phyloP scores from a whole-genome alignment of 2,113 vertebrate species.

The Aythya baeri region DNA sequence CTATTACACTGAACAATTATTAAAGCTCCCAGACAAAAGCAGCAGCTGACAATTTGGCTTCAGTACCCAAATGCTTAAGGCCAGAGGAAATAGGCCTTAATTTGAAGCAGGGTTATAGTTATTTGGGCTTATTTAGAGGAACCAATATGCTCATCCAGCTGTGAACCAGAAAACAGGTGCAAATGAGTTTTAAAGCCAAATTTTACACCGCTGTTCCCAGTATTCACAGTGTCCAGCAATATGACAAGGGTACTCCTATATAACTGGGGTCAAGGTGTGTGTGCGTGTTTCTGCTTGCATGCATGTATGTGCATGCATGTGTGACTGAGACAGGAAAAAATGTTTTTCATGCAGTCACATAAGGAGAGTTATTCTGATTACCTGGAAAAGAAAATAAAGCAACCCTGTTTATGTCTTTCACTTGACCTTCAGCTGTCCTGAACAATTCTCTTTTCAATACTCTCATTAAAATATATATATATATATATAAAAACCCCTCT shows the following conservation, averaged over 20 bases:
- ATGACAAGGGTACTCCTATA: neutral
- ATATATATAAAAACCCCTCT: neutral
- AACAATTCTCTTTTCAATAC: neutral
- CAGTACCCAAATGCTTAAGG: neutral
- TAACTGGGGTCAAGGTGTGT: neutral
- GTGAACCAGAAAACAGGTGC: neutral
- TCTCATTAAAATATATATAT: neutral
- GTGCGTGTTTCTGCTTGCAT: neutral
- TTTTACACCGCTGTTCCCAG: neutral
- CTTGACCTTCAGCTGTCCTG: slow-evolving; percentile 17
- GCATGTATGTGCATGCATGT: rapidly evolving
- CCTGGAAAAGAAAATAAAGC: neutral
- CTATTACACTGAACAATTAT: neutral
- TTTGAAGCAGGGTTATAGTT: neutral
- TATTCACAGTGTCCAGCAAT: neutral
- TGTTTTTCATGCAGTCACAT: neutral
- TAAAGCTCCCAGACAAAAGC: neutral
- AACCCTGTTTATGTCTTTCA: neutral
- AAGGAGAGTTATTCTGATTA: neutral
- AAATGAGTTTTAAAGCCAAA: neutral
- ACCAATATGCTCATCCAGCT: neutral
- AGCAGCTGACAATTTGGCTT: neutral
- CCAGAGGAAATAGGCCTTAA: neutral
- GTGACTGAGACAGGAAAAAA: rapidly evolving
- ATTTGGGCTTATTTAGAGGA: neutral